phyloP scores from a whole-genome alignment of 2,797 vertebrate species.

The Anguilla marmorata region DNA sequence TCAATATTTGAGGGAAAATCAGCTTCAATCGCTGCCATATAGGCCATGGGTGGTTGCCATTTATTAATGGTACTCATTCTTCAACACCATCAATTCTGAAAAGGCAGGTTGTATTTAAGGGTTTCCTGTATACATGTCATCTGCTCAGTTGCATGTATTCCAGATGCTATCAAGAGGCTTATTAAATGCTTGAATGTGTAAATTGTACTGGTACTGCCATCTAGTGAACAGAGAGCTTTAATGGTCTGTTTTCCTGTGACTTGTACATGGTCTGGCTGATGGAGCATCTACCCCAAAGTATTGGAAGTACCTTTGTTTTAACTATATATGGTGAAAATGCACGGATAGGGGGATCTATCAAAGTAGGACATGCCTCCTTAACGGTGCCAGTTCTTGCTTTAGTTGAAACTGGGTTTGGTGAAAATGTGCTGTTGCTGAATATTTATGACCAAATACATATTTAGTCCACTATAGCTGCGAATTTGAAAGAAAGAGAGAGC shows the following conservation, averaged over 20 bases:
- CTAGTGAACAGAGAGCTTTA: not conserved
- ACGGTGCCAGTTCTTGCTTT: not conserved
- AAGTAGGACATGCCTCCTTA: not conserved
- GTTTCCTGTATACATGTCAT: not conserved
- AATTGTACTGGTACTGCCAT: not conserved
- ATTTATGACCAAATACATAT: not conserved
- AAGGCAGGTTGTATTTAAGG: not conserved
- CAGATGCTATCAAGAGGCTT: not conserved
- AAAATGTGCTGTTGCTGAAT: not conserved
- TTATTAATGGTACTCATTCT: not conserved
- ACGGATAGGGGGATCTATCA: not conserved
- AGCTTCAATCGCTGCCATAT: not conserved
- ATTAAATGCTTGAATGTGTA: not conserved
- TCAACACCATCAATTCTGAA: not conserved
- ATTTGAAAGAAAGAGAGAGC: not conserved
- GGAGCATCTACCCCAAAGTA: not conserved
- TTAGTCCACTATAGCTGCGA: not conserved
- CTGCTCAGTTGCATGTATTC: not conserved
- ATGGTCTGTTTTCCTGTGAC: not conserved
- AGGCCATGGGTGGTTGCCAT: not conserved
- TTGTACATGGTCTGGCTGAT: not conserved
- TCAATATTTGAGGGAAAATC: not conserved
- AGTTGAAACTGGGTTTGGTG: not conserved
- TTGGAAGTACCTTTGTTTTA: not conserved
- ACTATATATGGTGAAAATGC: not conserved